Base-by-base conservation (phyloP, 2,888 invertebrate genomes). In the Lochmaea capreae region DNA sequence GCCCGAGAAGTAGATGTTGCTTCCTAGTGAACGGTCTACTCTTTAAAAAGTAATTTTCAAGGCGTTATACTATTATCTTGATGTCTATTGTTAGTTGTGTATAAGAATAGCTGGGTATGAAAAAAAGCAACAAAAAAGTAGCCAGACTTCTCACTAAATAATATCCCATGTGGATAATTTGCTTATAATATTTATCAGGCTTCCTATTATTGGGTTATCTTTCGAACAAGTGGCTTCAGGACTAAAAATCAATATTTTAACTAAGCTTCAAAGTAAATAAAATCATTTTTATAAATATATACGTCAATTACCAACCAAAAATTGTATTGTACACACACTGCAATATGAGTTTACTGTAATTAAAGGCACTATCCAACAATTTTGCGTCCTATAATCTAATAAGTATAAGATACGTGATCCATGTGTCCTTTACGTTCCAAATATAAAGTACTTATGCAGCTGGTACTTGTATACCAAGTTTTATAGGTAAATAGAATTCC, bases 401-500 rank as follows among this genome's bases (percentile, higher is more conserved):
- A 16, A 16, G 52, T 57, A n/a, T 57, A 57, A 46, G 67, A 26
- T 33, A 67, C 67, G 67, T 67, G 67, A 43, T 59, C 9, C 67
- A 67, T 67, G 42, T 58, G 67, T 67, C 46, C 43, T 67, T 67
- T 59, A 43, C 42, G 43, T n/a, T 18, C 42, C 43, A 43, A 46
- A 33, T 59, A 42, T 67, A 67, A 59, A 26, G 52, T 46, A 57
- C 42, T 33, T 67, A 3, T 9, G 67, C 67, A 67, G 59, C 67
- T 67, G 67, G 59, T 67, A 46, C 59, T 39, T 59, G 43, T 46
- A 46, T 46, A 14, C 26, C 14, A 46, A 67, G 59, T 67, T 67
- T 67, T 67, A 67, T 67, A 46, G 59, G 59, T 67, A 66, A 66
- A 66, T 57, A 66, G 66, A 42, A 67, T 46, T 67, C 14, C 39